Percentiles rank a stretch among this genome's conserved stretches.
These are phyloP conservation scores for Galeopterus variegatus DNA, from an alignment of 2,113 vertebrate species.

Conservation along the genomic window DNA sequence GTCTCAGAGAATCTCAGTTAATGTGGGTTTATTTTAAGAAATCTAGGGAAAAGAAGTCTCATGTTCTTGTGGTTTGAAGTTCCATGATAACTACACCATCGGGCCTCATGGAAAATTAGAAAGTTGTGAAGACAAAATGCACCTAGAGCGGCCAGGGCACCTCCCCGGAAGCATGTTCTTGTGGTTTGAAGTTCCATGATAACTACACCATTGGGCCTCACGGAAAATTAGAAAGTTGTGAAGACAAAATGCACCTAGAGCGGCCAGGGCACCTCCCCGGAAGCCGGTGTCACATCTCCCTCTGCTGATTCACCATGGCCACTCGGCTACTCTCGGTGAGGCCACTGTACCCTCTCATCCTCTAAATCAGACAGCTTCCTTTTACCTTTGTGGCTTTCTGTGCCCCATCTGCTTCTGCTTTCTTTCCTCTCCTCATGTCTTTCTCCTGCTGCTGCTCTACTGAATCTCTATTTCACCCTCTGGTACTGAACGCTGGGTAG, in stretches of 20 bases:
- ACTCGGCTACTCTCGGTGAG: neutral
- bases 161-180: neutral
- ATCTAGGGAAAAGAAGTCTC: neutral
- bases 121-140: no score
- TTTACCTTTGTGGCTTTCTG: neutral
- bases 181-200: neutral
- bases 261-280: neutral
- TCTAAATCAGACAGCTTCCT: neutral
- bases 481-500: neutral
- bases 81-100: rapidly evolving
- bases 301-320: neutral
- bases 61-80: neutral
- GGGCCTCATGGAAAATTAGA: neutral
- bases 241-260: no score
- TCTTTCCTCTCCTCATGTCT: neutral
- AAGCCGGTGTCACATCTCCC: neutral
- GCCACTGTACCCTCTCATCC: neutral
- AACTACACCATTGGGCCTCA: neutral
- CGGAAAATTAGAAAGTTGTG: neutral
- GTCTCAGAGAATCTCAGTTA: neutral
- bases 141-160: neutral
- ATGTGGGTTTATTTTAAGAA: neutral
- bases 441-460: neutral
- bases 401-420: neutral
- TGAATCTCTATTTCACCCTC: neutral